Conservation (phyloP, 2,797 vertebrate genomes). For the Sibirionetta formosa region DNA sequence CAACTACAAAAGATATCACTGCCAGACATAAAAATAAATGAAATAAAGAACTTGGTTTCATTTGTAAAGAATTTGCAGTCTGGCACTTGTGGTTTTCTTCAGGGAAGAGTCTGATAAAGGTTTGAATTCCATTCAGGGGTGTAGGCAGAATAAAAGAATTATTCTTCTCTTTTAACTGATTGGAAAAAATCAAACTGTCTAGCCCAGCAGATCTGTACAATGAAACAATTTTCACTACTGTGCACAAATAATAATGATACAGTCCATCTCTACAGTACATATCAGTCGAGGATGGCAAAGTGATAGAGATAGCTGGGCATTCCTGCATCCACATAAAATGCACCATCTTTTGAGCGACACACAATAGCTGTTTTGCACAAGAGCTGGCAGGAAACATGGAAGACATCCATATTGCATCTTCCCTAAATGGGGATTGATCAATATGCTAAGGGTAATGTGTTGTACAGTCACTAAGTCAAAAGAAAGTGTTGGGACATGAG, state of each 20-base stretch:
- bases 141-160: constrained; percentile 24
- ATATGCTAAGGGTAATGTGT: not conserved
- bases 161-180: not conserved
- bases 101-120: constrained; percentile 31
- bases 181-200: not conserved
- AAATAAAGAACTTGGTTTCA: constrained; percentile 5
- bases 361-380: not conserved
- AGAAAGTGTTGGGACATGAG: not conserved
- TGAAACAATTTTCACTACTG: not conserved
- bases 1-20: not conserved
- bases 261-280: not conserved
- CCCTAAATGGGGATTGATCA: not conserved
- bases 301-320: not conserved
- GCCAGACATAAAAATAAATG: not conserved
- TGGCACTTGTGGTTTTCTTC: constrained; percentile 22
- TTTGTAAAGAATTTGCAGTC: constrained; percentile 31
- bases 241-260: not conserved
- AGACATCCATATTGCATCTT: not conserved
- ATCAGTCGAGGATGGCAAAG: not conserved
- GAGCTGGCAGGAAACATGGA: not conserved
- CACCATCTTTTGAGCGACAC: not conserved
- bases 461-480: not conserved
- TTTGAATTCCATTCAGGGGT: constrained; percentile 21
- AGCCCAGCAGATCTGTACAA: not conserved
- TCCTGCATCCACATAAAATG: not conserved